Percentiles rank a stretch among this genome's conserved stretches.
phyloP scores from a whole-genome alignment of 2,888 invertebrate species.

The Amphipoea lucens region DNA sequence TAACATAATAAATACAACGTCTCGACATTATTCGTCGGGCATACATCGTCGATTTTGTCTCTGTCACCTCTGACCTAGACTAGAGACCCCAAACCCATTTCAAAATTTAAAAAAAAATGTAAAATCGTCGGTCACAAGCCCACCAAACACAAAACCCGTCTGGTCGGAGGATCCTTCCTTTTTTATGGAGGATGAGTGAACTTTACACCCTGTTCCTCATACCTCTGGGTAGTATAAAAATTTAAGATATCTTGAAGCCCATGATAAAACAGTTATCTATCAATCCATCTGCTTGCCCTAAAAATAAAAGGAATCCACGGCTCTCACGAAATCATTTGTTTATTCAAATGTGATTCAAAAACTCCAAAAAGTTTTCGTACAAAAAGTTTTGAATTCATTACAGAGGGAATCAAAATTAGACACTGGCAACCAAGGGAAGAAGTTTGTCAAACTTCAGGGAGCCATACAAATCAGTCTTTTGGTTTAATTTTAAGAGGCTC shows the following conservation, averaged over 20 bases:
- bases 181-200: no score
- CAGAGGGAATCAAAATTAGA: constrained; percentile 13
- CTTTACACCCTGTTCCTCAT: no score
- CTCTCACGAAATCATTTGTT: constrained; percentile 29
- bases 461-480: constrained; percentile 3
- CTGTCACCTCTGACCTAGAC: no score
- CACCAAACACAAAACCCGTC: no score
- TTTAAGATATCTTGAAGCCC: background rate
- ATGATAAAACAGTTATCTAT: background rate
- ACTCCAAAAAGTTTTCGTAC: constrained; percentile 17
- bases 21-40: no score
- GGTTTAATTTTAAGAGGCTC: constrained; percentile 17
- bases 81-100: no score
- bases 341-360: constrained; percentile 44
- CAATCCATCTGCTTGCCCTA: background rate
- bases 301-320: constrained; percentile 3
- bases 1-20: no score
- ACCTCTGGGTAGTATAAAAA: no score
- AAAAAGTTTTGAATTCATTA: constrained; percentile 47
- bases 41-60: no score
- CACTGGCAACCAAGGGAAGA: background rate
- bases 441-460: constrained; percentile 17
- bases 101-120: no score
- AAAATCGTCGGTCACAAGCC: no score
- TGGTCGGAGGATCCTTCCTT: no score